These are phyloP conservation scores for Eurystomus gularis DNA, from an alignment of 2,113 vertebrate genomes.

Conservation along the genomic window DNA sequence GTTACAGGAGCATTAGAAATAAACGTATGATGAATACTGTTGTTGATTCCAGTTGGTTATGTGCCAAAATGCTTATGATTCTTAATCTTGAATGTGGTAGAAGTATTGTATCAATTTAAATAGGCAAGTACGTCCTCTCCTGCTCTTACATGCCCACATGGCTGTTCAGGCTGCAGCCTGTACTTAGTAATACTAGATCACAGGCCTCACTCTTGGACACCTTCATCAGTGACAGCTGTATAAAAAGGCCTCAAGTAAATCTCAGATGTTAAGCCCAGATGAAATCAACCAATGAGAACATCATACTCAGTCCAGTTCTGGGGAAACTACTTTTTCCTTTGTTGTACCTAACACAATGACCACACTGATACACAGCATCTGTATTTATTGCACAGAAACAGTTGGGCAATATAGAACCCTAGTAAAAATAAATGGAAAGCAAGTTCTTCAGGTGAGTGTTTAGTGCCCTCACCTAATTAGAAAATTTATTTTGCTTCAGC, in stretches of 20 bases:
- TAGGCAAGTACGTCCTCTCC: fast-evolving
- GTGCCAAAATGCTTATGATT: not conserved
- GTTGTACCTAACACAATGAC: not conserved
- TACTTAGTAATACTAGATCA: fast-evolving
- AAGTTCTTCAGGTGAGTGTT: not conserved
- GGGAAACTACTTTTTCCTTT: not conserved
- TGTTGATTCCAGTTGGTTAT: not conserved
- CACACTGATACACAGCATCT: not conserved
- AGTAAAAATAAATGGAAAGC: not conserved
- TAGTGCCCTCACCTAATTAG: not conserved
- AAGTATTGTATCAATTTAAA: not conserved
- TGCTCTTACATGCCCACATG: fast-evolving
- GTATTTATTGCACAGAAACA: not conserved
- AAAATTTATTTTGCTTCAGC: not conserved
- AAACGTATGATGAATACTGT: not conserved
- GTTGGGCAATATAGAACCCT: not conserved
- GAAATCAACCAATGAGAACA: not conserved
- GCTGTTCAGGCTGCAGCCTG: not conserved
- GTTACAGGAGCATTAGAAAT: not conserved
- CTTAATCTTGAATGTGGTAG: not conserved
- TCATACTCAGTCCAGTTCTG: not conserved
- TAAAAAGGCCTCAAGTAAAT: not conserved
- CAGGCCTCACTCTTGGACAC: no score
- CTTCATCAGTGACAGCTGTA: not conserved
- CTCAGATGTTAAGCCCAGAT: not conserved